These are phyloP conservation scores for Bergia puertoricense DNA, from an alignment of 92 coral and sea anemone genomes.

Conservation along the genomic window DNA sequence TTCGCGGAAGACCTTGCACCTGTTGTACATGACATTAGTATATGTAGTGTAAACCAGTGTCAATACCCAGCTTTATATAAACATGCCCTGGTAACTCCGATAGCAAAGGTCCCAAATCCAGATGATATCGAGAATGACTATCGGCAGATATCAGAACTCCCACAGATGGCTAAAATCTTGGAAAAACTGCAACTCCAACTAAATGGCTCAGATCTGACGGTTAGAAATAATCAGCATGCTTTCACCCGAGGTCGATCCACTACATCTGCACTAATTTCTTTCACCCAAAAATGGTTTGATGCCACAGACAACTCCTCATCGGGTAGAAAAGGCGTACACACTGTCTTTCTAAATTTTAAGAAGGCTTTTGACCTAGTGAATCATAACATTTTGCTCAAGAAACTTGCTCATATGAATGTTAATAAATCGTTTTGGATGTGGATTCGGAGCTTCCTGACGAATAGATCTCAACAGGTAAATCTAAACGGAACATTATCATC, in stretches of 20 bases:
- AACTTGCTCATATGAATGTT: background rate
- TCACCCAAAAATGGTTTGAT: conserved; percentile 37
- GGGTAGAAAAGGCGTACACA: conserved; percentile 42
- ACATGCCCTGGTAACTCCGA: conserved; percentile 38
- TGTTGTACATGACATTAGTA: conserved; percentile 13
- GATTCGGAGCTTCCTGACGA: conserved; percentile 10
- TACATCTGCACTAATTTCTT: conserved; percentile 5
- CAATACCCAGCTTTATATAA: conserved; percentile 22
- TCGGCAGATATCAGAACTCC: conserved; percentile 41
- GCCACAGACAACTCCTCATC: conserved; percentile 16
- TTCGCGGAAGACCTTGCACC: conserved; percentile 19
- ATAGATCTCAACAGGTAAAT: conserved; percentile 24
- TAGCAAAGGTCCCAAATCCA: conserved; percentile 24
- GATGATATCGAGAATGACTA: conserved; percentile 35
- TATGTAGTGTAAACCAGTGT: background rate
- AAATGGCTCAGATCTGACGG: conserved; percentile 18
- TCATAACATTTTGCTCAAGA: conserved; percentile 31
- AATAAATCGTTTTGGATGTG: background rate
- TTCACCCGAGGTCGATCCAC: conserved; percentile 24
- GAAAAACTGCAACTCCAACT: conserved; percentile 27
- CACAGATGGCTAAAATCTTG: conserved; percentile 32
- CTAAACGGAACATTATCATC: conserved; percentile 22
- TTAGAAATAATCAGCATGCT: conserved; percentile 42
- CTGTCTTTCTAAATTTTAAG: conserved; percentile 33
- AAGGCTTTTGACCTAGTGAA: conserved; percentile 38